Percentiles rank a stretch among this genome's conserved stretches.
phyloP scores from a whole-genome alignment of 2,113 vertebrate genomes.

The Sorex fumeus region DNA sequence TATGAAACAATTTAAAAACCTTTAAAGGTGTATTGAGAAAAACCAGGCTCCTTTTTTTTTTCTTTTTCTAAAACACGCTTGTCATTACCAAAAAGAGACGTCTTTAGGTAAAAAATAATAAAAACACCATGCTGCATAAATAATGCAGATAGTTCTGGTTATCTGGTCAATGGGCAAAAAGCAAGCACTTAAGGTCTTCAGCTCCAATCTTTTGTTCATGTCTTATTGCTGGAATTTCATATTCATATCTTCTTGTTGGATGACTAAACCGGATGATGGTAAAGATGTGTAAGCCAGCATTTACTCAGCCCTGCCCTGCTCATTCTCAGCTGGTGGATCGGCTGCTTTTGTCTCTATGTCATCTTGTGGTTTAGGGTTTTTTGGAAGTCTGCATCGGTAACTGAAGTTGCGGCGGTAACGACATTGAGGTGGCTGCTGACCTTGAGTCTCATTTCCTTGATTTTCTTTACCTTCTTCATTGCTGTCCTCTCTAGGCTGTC shows the following conservation, averaged over 20 bases:
- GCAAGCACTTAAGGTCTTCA: too few relatives aligned
- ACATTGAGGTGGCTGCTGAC: slow-evolving; percentile 97
- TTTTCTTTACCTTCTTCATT: slow-evolving; percentile 99
- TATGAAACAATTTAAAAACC: too few relatives aligned
- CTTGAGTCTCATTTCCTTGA: slow-evolving; percentile 95
- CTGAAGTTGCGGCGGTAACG: too few relatives aligned
- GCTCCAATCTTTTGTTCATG: too few relatives aligned
- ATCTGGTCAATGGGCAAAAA: too few relatives aligned
- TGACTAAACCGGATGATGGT: slow-evolving; percentile 95
- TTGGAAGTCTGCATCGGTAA: too few relatives aligned
- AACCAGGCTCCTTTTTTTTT: slow-evolving; percentile 93
- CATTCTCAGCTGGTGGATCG: slow-evolving; percentile 98
- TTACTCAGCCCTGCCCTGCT: slow-evolving; percentile 99
- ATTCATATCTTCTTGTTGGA: slow-evolving; percentile 95
- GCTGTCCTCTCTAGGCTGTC: slow-evolving; percentile 94
- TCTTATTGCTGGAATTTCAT: too few relatives aligned
- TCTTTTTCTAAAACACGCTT: slow-evolving; percentile 97
- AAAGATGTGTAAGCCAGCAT: slow-evolving; percentile 96
- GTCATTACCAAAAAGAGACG: slow-evolving; percentile 96
- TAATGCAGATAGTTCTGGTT: too few relatives aligned
- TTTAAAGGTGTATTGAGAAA: slow-evolving; percentile 99
- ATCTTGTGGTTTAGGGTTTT: too few relatives aligned
- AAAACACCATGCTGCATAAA: slow-evolving; percentile 98
- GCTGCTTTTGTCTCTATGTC: too few relatives aligned
- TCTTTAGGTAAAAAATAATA: slow-evolving; percentile 98